Percentiles rank a stretch among this genome's conserved stretches.
phyloP scores from a whole-genome alignment of 2,888 invertebrate genomes.

The Syrphus vitripennis region DNA sequence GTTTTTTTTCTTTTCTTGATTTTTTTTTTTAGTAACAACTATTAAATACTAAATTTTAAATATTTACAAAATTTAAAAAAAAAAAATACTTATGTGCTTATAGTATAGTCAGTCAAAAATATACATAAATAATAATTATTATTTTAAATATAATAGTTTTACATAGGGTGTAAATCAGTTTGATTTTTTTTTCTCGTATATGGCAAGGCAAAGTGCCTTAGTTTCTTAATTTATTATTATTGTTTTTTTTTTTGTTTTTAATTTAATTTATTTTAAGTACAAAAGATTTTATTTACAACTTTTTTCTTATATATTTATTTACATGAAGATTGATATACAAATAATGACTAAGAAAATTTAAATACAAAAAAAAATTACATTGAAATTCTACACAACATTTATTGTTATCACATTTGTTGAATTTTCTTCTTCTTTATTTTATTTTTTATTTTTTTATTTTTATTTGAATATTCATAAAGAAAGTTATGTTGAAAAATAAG shows the following conservation, averaged over 20 bases:
- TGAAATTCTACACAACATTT: constrained; percentile 58
- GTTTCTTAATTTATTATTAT: constrained; percentile 10
- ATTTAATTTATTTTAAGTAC: constrained; percentile 45
- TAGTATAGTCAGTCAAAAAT: constrained; percentile 62
- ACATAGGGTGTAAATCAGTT: constrained; percentile 41
- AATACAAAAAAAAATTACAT: constrained; percentile 52
- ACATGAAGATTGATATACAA: constrained; percentile 45
- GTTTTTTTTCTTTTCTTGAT: constrained; percentile 22
- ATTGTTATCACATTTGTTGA: constrained; percentile 68
- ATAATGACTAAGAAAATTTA: constrained; percentile 59
- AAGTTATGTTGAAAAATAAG: background rate
- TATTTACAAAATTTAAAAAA: constrained; percentile 55
- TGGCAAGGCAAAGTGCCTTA: constrained; percentile 51
- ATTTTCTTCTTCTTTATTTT: constrained; percentile 2
- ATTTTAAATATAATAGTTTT: constrained; percentile 32
- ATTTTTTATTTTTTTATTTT: background rate
- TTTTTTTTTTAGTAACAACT: constrained; percentile 40
- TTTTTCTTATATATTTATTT: constrained; percentile 49
- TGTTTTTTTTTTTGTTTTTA: background rate
- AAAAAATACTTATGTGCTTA: constrained; percentile 37
- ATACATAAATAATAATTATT: constrained; percentile 63
- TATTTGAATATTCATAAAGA: constrained; percentile 58
- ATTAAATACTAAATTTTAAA: constrained; percentile 51
- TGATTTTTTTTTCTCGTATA: constrained; percentile 48
- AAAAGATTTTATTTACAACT: constrained; percentile 37